Percentiles rank a stretch among this genome's conserved stretches.
Conservation (phyloP, 2,113 vertebrate genomes). For the Acanthisitta chloris region DNA sequence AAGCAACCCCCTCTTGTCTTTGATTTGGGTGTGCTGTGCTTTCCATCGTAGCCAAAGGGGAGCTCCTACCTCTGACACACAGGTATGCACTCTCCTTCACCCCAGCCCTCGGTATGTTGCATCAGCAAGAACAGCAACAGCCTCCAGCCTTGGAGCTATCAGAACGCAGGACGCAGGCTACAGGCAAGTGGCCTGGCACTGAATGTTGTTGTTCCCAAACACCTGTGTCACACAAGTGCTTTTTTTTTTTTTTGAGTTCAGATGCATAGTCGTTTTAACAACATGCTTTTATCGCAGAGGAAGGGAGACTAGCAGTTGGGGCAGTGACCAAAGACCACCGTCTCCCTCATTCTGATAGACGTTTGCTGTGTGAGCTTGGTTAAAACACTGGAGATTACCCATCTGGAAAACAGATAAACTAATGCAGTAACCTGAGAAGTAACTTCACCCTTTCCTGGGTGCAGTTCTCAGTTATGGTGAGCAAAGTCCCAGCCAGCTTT, state of each 20-base stretch:
- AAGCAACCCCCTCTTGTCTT: slow-evolving; percentile 22
- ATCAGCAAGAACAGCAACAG: slow-evolving; percentile 36
- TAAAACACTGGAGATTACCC: neutral
- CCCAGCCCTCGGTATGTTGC: slow-evolving; percentile 19
- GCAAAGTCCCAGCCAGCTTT: neutral
- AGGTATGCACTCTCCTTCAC: slow-evolving; percentile 56
- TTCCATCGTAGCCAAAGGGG: slow-evolving; percentile 52
- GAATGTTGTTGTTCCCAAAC: neutral
- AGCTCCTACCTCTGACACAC: slow-evolving; percentile 57
- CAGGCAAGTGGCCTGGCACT: neutral
- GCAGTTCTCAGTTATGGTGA: neutral
- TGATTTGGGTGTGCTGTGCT: slow-evolving; percentile 31
- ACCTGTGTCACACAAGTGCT: neutral
- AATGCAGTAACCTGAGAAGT: neutral
- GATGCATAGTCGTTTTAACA: neutral
- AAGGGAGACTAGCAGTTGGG: neutral
- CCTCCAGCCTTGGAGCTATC: slow-evolving; percentile 7
- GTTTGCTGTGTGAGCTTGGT: neutral
- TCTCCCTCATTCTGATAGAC: neutral
- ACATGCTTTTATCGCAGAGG: neutral
- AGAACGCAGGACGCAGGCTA: neutral
- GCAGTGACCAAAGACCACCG: neutral
- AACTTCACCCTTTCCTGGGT: neutral
- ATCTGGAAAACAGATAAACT: neutral
- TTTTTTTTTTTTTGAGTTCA: neutral